Evolutionary conservation across 53 echinoderm and acorn worm genomes (phyloP).

Genomic region (Holothuria scabra): DNA sequence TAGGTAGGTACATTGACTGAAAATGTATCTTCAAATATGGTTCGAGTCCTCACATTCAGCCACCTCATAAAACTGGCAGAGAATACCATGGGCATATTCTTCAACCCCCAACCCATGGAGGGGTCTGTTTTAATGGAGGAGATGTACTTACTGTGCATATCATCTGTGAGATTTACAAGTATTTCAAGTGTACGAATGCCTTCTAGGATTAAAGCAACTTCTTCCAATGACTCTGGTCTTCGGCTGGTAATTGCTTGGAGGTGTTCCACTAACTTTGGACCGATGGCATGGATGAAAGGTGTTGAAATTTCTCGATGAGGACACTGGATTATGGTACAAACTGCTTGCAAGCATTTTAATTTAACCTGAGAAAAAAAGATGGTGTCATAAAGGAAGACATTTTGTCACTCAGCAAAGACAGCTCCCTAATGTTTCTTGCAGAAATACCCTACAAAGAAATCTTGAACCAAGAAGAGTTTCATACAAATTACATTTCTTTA

Average conservation of each 20-base stretch:
- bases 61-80: too few relatives aligned
- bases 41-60: too few relatives aligned
- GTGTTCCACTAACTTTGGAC: conserved; percentile 90
- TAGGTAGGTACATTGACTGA: too few relatives aligned
- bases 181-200: conserved; percentile 81
- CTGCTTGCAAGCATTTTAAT: conserved; percentile 89
- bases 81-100: too few relatives aligned
- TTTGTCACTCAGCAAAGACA: background rate
- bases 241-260: conserved; percentile 76
- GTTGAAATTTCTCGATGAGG: conserved; percentile 87
- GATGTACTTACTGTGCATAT: conserved; percentile 82
- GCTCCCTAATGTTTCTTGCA: too few relatives aligned
- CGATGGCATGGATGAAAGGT: conserved; percentile 93
- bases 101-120: too few relatives aligned
- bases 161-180: conserved; percentile 90
- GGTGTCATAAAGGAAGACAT: background rate
- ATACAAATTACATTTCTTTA: too few relatives aligned
- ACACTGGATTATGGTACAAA: conserved; percentile 88
- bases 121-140: too few relatives aligned
- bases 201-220: conserved; percentile 87
- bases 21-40: too few relatives aligned
- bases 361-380: conserved; percentile 67
- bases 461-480: too few relatives aligned
- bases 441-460: too few relatives aligned
- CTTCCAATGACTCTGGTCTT: conserved; percentile 77